Base-by-base conservation (phyloP, 2,888 invertebrate genomes). In the Pycnomerus fuliginosus region DNA sequence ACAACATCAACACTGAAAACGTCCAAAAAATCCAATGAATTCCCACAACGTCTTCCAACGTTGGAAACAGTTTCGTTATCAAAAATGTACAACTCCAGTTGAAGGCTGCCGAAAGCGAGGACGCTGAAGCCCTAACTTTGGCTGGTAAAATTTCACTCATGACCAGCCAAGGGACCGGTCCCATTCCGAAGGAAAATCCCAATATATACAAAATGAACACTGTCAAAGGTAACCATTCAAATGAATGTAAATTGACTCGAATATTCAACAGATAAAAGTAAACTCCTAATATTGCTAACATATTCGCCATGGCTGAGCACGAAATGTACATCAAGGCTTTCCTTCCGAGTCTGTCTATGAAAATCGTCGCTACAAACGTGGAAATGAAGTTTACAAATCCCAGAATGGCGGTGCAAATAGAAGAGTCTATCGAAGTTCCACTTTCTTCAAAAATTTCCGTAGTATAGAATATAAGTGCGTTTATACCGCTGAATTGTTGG, bases 391-490 rank as follows among this genome's bases (percentile, higher is more conserved):
- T 96, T 0, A 95, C 93, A 15, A 86, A 65, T 10, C 93, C 95
- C 16, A 96, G 85, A 50, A 94, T 86, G 34, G 93, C 90, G 31
- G 92, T 87, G 52, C 87, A 84, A 13, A 86, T 47, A 67, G 87
- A 84, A 59, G 83, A 80, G 64, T 90, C 83, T 40, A 92, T 80
- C 8, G 79, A 78, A 56, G 90, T 88, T 16, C 90, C 92, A 13
- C 94, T 85, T 68, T 82, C 82, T 74, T 85, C 74, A 70, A 96
- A 95, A 50, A 96, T 95, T 28, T 77, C 75, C 4, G 85, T 85
- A 2, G 94, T 90, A 66, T 95, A 96, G 71, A 96, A 96, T 65
- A 96, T 92, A 24, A 97, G 87, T 5, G 94, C 95, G 70, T 96
- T 97, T 54, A 96, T 95, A 27, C 96, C 96, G 63, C 88, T 90